Conservation (phyloP, 2,888 invertebrate genomes). For the Shargacucullia verbasci region DNA sequence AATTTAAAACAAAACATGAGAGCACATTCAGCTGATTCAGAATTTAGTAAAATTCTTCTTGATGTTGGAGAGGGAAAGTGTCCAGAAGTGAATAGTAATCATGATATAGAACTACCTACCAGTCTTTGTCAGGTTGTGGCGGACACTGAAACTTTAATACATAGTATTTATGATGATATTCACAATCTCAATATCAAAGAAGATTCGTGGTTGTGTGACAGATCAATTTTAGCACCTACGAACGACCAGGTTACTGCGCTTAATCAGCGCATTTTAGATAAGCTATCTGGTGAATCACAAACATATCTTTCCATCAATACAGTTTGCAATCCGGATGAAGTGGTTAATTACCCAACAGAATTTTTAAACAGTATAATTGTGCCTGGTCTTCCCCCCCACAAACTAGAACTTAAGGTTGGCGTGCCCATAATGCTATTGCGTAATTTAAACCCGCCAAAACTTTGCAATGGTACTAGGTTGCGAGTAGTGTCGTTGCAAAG, state of each 20-base stretch:
- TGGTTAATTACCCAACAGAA: too few species aligned
- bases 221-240: slow-evolving; percentile 19
- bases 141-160: slow-evolving; percentile 16
- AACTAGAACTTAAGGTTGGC: too few species aligned
- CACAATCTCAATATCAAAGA: slow-evolving; percentile 15
- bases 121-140: slow-evolving; percentile 14
- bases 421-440: not conserved
- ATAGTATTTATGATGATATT: slow-evolving; percentile 20
- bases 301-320: slow-evolving; percentile 19
- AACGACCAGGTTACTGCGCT: slow-evolving; percentile 24
- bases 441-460: not conserved
- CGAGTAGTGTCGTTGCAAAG: slow-evolving; percentile 15
- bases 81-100: slow-evolving; percentile 11
- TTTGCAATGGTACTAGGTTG: too few species aligned
- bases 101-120: slow-evolving; percentile 14
- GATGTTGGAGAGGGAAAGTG: slow-evolving; percentile 18
- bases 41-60: slow-evolving; percentile 15
- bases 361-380: too few species aligned
- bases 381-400: too few species aligned
- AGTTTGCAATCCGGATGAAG: not conserved
- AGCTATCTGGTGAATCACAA: not conserved
- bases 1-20: slow-evolving; percentile 20
- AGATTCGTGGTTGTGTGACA: slow-evolving; percentile 10
- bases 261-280: slow-evolving; percentile 21
- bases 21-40: slow-evolving; percentile 22